Conservation (phyloP, 2,113 vertebrate genomes). For the Istiophorus platypterus region DNA sequence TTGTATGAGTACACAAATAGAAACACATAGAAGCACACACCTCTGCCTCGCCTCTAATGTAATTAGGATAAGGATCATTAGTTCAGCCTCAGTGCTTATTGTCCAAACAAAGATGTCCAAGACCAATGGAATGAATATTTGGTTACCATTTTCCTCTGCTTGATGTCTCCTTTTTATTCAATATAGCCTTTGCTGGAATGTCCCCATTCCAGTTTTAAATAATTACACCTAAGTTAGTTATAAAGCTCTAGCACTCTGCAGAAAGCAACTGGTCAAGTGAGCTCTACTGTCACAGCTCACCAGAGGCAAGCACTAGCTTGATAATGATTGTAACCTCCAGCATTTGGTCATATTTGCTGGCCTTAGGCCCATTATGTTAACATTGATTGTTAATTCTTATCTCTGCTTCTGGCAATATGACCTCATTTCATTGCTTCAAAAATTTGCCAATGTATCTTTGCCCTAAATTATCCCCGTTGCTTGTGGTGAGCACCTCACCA, state of each 20-base stretch:
- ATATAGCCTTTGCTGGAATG: conserved; percentile 14
- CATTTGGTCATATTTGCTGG: conserved; percentile 65
- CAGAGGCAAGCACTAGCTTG: neutral
- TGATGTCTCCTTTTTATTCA: conserved; percentile 4
- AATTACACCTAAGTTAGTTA: conserved; percentile 1
- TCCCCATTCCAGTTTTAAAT: conserved; percentile 19
- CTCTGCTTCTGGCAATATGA: conserved; percentile 72
- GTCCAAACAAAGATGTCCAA: conserved; percentile 81
- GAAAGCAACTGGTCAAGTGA: conserved; percentile 4
- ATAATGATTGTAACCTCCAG: conserved; percentile 39
- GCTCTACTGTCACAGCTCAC: neutral
- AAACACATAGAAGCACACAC: conserved; percentile 34
- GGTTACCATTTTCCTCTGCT: neutral
- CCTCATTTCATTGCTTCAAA: conserved; percentile 72
- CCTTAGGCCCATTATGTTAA: conserved; percentile 72
- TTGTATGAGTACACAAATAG: conserved; percentile 44
- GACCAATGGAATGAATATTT: conserved; percentile 62
- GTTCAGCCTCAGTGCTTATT: conserved; percentile 79
- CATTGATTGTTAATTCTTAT: conserved; percentile 79
- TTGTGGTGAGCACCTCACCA: conserved; percentile 65
- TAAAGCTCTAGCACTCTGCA: conserved; percentile 3
- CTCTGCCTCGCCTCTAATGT: conserved; percentile 71
- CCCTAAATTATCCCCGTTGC: conserved; percentile 77
- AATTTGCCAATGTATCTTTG: conserved; percentile 70
- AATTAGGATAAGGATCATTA: conserved; percentile 83